phyloP scores from a whole-genome alignment of 2,113 vertebrate genomes.

The Gambusia affinis region DNA sequence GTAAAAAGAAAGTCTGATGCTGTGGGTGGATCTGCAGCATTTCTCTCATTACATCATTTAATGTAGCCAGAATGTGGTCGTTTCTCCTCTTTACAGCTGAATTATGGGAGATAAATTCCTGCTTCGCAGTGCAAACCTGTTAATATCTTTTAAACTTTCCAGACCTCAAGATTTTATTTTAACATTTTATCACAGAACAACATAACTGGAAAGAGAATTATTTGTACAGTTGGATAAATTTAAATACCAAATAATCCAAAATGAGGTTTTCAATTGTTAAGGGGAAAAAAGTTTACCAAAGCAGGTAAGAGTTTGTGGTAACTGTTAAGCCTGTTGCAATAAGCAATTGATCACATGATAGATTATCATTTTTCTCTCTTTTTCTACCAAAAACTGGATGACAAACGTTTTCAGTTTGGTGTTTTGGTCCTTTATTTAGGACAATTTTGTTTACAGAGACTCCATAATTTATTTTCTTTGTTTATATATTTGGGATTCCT shows the following conservation, averaged over 20 bases:
- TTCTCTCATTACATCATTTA: neutral
- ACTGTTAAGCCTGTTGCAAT: too few relatives aligned
- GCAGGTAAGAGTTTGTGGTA: too few relatives aligned
- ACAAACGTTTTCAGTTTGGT: too few relatives aligned
- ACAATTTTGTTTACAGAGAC: too few relatives aligned
- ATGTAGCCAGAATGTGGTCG: slow-evolving; percentile 73
- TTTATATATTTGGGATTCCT: too few relatives aligned
- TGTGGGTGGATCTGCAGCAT: slow-evolving; percentile 15
- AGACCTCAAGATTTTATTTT: neutral
- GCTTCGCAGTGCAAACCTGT: neutral
- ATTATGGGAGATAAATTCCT: neutral
- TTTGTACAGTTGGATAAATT: neutral
- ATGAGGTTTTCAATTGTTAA: too few relatives aligned
- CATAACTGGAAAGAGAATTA: neutral
- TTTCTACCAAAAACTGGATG: too few relatives aligned
- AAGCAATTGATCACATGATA: too few relatives aligned
- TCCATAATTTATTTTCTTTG: too few relatives aligned
- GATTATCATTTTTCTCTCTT: too few relatives aligned
- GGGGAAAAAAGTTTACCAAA: too few relatives aligned
- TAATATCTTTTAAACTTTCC: neutral
- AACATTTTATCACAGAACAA: neutral
- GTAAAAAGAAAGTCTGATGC: slow-evolving; percentile 55
- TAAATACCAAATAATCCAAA: neutral
- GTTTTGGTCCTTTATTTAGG: too few relatives aligned
- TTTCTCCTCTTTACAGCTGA: slow-evolving; percentile 10